Base-by-base conservation (phyloP, 2,797 vertebrate species). In the Thamnophis elegans region DNA sequence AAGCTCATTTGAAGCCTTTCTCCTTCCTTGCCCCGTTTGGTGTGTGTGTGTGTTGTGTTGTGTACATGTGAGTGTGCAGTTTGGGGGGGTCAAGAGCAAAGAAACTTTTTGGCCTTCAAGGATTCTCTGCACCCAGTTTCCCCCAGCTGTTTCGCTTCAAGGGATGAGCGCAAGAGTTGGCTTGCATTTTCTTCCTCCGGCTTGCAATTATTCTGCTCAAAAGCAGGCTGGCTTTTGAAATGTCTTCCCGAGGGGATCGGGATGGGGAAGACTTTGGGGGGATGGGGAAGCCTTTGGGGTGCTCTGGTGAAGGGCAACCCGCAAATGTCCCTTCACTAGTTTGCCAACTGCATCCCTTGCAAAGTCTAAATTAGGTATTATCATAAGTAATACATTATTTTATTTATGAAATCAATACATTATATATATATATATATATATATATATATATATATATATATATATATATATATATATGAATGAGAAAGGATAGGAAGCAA, bases 1-100 rank as follows among this genome's bases (percentile, higher is more conserved):
- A 68, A 94, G n/a, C n/a, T 90, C 10, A 93, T 92, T 94, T 91
- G 55, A 55, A 87, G 89, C n/a, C 73, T 62, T 42, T 91, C 90
- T 91, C 60, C 28, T 54, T 82, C 28, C 11, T 32, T 6, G 55
- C 16, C 86, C 51, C 26, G 26, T n/a, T 88, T n/a, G 2, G 54
- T 18, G 28, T 2, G 13, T 65, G 65, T 16, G 25, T 62, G 25
- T 26, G 25, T 28, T 85, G 47, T 47, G 47, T 47, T 65, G 65
- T 16, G 59, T 26, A 60, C 25, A 26, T 26, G 59, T 26, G 22
- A 60, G 9, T 25, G 87, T 47, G 28, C 47, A 68, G 12, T 82
- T 9, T 93, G 93, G 87, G 68, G 91, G 92, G 89, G 90, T 73
- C 11, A 92, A 82, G 0, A 93, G 68, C 60, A 54, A 47, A 55